Evolutionary conservation across 2,113 vertebrate genomes (phyloP), one percentile per base, ranked within the genome.

Genomic region (Pedionomus torquatus): DNA sequence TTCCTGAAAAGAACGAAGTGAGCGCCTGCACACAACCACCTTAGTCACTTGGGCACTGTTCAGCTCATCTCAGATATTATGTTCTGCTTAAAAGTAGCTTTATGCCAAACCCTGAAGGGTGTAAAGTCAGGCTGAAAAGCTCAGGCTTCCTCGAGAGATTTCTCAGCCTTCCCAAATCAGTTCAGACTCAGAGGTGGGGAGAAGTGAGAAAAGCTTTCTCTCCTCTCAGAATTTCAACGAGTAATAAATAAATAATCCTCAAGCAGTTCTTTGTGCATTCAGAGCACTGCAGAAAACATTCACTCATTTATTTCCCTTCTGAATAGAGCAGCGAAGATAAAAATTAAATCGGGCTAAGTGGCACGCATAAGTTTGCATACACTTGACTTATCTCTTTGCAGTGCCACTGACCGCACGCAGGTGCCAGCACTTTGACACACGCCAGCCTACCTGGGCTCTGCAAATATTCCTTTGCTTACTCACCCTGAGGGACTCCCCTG

Each of bases 171-270:
- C 78, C 78, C 74, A 52, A 61, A 64, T 85, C 92, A 70, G 81
- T 77, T 91, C 65, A 92, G 89, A 10, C 78, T 90, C 58, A 11
- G 44, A 37, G 46, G 0, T 23, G 35, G 49, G 31, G 23, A 33
- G 37, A 68, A 86, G 77, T 7, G 26, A 87, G 63, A 85, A 92
- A 70, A 95, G 80, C 77, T 75, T 70, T 54, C 74, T 84, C 26
- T 74, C 60, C 71, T 86, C 69, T 65, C 9, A 8, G 81, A 82
- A 89, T 94, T 96, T 92, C 93, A 84, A 84, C 87, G 72, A 77
- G 75, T 91, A 87, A 95, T 92, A 95, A 97, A 97, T 96, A 92
- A 96, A 96, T 84, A 95, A 92, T 84, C 74, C 63, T 84, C 61
- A 26, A 85, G 70, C 66, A 87, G 83, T 13, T 87, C 63, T 83